phyloP scores from a whole-genome alignment of 2,797 vertebrate genomes.

The Bovichtus diacanthus region DNA sequence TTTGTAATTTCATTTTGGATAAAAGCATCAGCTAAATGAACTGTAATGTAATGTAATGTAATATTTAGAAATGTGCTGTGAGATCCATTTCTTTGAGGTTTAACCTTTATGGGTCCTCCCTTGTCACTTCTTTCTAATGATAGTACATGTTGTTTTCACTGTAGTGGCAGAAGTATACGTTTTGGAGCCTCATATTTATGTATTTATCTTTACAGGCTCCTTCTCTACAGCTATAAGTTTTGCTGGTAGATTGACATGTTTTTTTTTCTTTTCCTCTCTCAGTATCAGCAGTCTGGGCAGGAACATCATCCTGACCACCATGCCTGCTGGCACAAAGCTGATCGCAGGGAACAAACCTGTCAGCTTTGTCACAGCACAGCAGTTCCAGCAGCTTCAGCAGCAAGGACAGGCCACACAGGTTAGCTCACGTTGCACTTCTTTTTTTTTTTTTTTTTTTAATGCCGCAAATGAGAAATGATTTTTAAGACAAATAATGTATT shows the following conservation, averaged over 20 bases:
- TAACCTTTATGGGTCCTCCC: background rate
- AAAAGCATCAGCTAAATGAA: too few relatives aligned
- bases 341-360: constrained; percentile 98
- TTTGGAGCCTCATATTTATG: background rate
- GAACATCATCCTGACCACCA: constrained; percentile 98
- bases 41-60: too few relatives aligned
- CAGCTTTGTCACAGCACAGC: constrained; percentile 97
- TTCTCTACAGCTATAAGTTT: background rate
- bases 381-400: constrained; percentile 98
- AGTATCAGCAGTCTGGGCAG: constrained; percentile 95
- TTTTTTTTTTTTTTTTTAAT: too few relatives aligned
- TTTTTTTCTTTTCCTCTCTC: background rate
- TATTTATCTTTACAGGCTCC: background rate
- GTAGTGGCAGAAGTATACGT: background rate
- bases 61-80: background rate
- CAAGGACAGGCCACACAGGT: constrained; percentile 98
- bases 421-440: background rate
- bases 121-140: background rate
- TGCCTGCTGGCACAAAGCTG: constrained; percentile 97
- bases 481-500: background rate
- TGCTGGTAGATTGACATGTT: background rate
- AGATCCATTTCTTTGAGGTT: background rate
- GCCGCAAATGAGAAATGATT: background rate
- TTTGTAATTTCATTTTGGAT: too few relatives aligned
- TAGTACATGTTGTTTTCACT: background rate